phyloP scores from a whole-genome alignment of 1,140 invertebrate genomes.

The Drosophila sp. region DNA sequence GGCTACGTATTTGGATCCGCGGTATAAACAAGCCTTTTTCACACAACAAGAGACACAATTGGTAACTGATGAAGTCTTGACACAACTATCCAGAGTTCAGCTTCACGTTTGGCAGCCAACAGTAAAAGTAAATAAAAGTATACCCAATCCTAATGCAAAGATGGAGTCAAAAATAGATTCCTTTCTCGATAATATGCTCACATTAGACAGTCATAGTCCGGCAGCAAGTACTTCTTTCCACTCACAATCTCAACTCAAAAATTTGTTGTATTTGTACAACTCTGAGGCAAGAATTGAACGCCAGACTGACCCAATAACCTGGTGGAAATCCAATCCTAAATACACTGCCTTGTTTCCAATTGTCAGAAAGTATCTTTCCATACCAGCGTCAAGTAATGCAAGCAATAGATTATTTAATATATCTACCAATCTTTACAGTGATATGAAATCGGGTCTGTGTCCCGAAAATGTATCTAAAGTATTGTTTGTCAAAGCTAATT shows the following conservation, averaged over 20 bases:
- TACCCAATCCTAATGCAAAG: conserved; percentile 3
- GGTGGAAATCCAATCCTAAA: conserved; percentile 63
- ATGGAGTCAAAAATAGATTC: conserved; percentile 63
- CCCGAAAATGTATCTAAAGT: conserved; percentile 57
- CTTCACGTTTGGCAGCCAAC: conserved; percentile 16
- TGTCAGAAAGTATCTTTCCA: conserved; percentile 47
- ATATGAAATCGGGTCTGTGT: conserved; percentile 37
- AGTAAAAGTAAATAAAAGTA: conserved; percentile 26
- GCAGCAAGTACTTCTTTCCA: conserved; percentile 1
- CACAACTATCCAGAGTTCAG: conserved; percentile 10
- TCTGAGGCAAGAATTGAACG: conserved; percentile 61
- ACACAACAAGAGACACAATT: conserved; percentile 52
- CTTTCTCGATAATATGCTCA: conserved; percentile 61
- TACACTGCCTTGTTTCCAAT: conserved; percentile 47
- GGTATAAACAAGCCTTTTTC: conserved; percentile 66
- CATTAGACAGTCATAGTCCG: conserved; percentile 11
- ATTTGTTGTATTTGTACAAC: conserved; percentile 62
- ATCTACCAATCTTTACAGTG: conserved; percentile 47
- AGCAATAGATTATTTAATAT: conserved; percentile 38
- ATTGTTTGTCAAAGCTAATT: conserved; percentile 57
- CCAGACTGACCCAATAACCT: conserved; percentile 50
- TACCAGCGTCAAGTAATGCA: conserved; percentile 44
- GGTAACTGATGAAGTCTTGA: conserved; percentile 54
- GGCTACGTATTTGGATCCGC: conserved; percentile 68
- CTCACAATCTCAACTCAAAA: conserved; percentile 56